Percentiles rank a stretch among this genome's conserved stretches.
phyloP scores from a whole-genome alignment of 1,140 invertebrate genomes.

The Drosophila elegans region DNA sequence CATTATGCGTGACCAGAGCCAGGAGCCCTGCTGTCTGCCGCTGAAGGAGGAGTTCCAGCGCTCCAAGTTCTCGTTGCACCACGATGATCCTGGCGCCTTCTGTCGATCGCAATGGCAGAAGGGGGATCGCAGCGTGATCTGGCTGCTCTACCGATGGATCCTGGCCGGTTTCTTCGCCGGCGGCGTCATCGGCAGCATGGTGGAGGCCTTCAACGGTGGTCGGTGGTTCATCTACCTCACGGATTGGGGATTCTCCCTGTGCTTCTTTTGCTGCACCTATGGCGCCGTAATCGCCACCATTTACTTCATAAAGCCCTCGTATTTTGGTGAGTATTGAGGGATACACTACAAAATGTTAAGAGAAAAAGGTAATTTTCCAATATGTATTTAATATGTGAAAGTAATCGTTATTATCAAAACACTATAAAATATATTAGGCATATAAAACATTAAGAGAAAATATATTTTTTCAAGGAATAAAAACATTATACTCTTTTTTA shows the following conservation, averaged over 20 bases:
- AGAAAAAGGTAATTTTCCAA: too few relatives aligned
- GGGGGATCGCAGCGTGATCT: conserved; percentile 51
- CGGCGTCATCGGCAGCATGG: conserved; percentile 86
- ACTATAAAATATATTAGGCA: too few relatives aligned
- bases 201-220: conserved; percentile 74
- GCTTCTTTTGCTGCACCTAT: conserved; percentile 74
- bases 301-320: conserved; percentile 55
- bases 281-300: conserved; percentile 72
- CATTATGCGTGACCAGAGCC: conserved; percentile 51
- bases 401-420: too few relatives aligned
- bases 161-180: conserved; percentile 63
- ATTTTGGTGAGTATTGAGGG: conserved; percentile 61
- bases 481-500: too few relatives aligned
- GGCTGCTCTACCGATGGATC: conserved; percentile 71
- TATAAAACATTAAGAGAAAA: too few relatives aligned
- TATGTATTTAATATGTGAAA: too few relatives aligned
- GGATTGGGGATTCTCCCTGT: conserved; percentile 90
- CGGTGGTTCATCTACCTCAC: conserved; percentile 89
- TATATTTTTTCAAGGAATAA: too few relatives aligned
- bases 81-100: conserved; percentile 61
- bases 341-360: not conserved
- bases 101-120: conserved; percentile 74
- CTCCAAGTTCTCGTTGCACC: conserved; percentile 56
- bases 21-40: conserved; percentile 80
- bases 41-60: conserved; percentile 83